A percentile compares a stretch with the other conserved stretches of the same genome.
Evolutionary conservation across 2,113 vertebrate species (phyloP).

Genomic region (Ahaetulla prasina): DNA sequence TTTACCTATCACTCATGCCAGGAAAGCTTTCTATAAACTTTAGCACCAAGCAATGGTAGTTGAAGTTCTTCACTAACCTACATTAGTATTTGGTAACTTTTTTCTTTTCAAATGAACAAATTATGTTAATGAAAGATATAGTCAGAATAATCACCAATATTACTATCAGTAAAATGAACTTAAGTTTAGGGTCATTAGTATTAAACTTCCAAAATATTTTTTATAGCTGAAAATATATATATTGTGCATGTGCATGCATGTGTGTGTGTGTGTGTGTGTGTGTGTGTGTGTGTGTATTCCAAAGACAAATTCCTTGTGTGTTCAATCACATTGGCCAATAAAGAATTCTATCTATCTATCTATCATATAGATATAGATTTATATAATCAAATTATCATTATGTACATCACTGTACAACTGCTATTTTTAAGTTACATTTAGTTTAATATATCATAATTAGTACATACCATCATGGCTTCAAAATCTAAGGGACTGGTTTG

Average conservation of each 20-base stretch:
- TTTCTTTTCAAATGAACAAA: conserved; percentile 58
- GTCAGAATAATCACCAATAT: conserved; percentile 19
- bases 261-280: no score
- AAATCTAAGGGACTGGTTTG: no score
- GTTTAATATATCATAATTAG: not conserved
- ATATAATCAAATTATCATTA: conserved; percentile 23
- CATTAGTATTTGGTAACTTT: conserved; percentile 33
- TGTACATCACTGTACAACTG: conserved; percentile 24
- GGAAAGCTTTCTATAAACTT: conserved; percentile 14
- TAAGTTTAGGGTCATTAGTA: conserved; percentile 51
- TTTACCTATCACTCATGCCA: conserved; percentile 7
- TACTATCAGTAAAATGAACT: conserved; percentile 32
- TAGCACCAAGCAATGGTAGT: conserved; percentile 31
- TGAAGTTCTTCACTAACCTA: conserved; percentile 38
- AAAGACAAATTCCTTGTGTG: no score
- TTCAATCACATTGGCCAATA: no score
- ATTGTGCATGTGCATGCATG: no score
- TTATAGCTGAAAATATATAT: conserved; percentile 16
- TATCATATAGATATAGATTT: no score
- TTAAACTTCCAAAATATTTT: conserved; percentile 49
- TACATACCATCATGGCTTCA: not conserved
- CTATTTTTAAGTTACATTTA: conserved; percentile 41
- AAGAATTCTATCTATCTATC: no score
- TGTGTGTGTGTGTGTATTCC: no score
- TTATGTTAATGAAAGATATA: not conserved